Base-by-base conservation (phyloP, 2,797 vertebrate genomes). In the Crenuchus spilurus region DNA sequence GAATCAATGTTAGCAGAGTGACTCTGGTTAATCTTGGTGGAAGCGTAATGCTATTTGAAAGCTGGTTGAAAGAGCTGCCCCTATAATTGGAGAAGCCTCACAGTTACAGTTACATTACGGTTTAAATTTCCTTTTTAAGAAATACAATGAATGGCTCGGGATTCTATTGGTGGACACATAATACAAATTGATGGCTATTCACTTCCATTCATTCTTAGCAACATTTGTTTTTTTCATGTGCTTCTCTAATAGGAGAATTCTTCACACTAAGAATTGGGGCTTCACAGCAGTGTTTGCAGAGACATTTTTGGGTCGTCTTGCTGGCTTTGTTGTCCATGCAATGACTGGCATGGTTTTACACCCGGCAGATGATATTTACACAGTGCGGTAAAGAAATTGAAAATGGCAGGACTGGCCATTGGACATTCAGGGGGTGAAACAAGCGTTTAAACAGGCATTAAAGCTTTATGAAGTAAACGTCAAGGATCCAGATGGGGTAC, bases 401-500 rank as follows among this genome's bases (percentile, higher is more conserved):
- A 39, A 22, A 20, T 61, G 55, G 48, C 24, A 57, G 22, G 22
- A 41, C 49, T 55, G 41, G 22, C 22, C 42, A 41, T 8, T 30
- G 41, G 63, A 60, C 24, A n/a, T 42, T 37, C 33, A 14, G 26
- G 11, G n/a, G 22, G 33, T 26, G 24, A 51, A 52, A 31, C 28
- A 57, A 14, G 28, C n/a, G n/a, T 51, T 54, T 49, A 26, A 54
- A 68, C 80, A 68, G 62, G 66, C 81, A 79, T 80, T 55, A 76
- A 74, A 68, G 14, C 81, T 83, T 88, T 83, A 84, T 86, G 78
- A 84, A 20, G 63, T 52, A 69, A 51, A 48, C 79, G 86, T 80
- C 74, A 74, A 57, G 54, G 10, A 83, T 89, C 78, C 48, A 54
- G 89, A 84, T 84, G 26, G 69, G 39, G 71, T 41, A n/a, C n/a